Evolutionary conservation across 2,888 invertebrate species (phyloP), one percentile per base, ranked within the genome.

Genomic region (Cepaea hortensis): DNA sequence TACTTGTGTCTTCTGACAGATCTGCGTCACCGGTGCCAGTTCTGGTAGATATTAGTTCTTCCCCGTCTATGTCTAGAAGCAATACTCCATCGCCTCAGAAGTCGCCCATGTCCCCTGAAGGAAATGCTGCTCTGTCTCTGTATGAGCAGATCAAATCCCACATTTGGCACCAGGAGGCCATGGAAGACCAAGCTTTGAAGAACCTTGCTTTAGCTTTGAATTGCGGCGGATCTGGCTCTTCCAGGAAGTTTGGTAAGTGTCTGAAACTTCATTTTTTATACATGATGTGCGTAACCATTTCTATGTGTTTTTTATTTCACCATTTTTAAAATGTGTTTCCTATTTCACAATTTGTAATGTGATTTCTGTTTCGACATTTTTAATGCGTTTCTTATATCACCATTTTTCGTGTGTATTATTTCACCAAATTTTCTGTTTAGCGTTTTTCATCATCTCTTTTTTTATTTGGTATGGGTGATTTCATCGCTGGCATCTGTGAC

Each of bases 131-230:
- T 9, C 48, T 84, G 35, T 84, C 87, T 6, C 48, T 87, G 6
- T 87, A 84, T 76, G 87, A 87, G 61, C 87, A 84, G 61, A 87
- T 87, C 20, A 84, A 81, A 55, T 84, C 84, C 11, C 87, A 87
- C 61, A 84, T 87, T 11, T 65, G 65, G 35, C 80, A 81, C 35
- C 87, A 87, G 55, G 87, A 87, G n/a, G 87, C 87, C 13, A 87
- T 84, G 83, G 84, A 87, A 23, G 87, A 79, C 20, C 87, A 87
- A 46, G 87, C 84, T 5, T 81, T 87, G 76, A 80, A 87, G 50
- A 84, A 81, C 65, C 50, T 87, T 11, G 87, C 87, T 3, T 20
- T 87, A 65, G 87, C 87, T 48, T 55, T 80, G 7, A 84, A 80
- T 9, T 80, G 80, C 46, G 79, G 70, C 18, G 79, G 80, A 15